Evolutionary conservation across 2,888 invertebrate species (phyloP), one percentile per base, ranked within the genome.

Genomic region (Gisinianus flammeolus): DNA sequence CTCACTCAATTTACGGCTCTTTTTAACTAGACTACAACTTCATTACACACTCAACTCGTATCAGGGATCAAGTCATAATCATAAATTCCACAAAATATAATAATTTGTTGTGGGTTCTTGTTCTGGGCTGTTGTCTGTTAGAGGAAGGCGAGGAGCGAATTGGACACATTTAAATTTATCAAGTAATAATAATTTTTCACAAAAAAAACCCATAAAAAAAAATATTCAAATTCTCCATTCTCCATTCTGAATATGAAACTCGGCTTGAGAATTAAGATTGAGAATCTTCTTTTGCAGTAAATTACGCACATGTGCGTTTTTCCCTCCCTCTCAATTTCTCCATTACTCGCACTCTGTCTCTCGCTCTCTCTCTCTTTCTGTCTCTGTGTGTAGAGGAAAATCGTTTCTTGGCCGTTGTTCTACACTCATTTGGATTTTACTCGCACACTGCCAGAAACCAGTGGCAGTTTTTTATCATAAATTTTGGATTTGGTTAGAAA

Each of bases 401-500:
- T n/a, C n/a, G n/a, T 44, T 56, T 56, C 12, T 67, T 67, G 67
- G 67, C 67, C 33, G 22, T 67, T 67, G 31, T 67, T 67, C 33
- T 19, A 58, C 22, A 2, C 19, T 44, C 12, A 58, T 44, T 58
- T n/a, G 22, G 8, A 28, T 4, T 67, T 12, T 26, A 12, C 26
- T 31, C 67, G 31, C 67, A 28, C 26, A n/a, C 8, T 67, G 67
- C 67, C 67, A 67, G 33, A 30, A 33, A 31, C 30, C 12, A 30
- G n/a, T 54, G 10, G n/a, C 16, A 58, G 31, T 24, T 28, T 62
- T 73, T 31, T 8, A 22, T 73, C 2, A 73, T 73, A 73, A 73
- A 73, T 73, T 62, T 31, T 5, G 62, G 73, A 73, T 73, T 73
- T 73, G 73, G 73, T 73, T 73, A 73, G 73, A 73, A 73, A 62